Base-by-base conservation (phyloP, 2,888 invertebrate genomes). In the Dorcus parallelipipedus region DNA sequence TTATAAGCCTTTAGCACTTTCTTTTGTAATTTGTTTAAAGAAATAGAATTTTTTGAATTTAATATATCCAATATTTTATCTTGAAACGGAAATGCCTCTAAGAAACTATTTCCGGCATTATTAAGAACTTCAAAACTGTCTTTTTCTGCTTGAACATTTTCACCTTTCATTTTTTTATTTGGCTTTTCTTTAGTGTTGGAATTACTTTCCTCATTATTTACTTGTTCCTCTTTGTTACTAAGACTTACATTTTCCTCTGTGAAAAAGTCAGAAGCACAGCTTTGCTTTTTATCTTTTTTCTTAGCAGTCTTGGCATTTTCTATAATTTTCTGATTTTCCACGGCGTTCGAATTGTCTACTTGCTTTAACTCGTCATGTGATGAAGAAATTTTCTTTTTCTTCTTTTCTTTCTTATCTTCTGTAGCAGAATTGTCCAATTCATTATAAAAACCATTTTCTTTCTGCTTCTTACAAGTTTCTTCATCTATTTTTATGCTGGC, bases 11-110 rank as follows among this genome's bases (percentile, higher is more conserved):
- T 82, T 1, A 89, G 71, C 6, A 92, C 86, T 78, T 91, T 93
- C 73, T 90, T 91, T 67, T 87, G 86, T 14, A 94, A 77, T 68
- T 90, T 89, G 70, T 89, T 89, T 56, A 89, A 73, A 0, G 86
- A 82, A 45, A 93, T 80, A 33, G 59, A 67, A 69, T 88, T 87
- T 64, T 87, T 85, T 4, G 83, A 84, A 68, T 54, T 53, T 33
- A 69, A 38, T 43, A 63, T 54, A 10, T 58, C 41, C 7, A 62
- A 41, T 39, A 67, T 67, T 49, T 45, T 47, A 2, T 63, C 48
- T 47, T 58, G 53, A 54, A 62, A 61, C 38, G 61, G 58, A 60
- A 62, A 64, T 33, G 26, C 1, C 47, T 60, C 52, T 23, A 38
- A 8, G 5, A 10, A 38, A 47, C 23, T 48, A 3, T 2, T 40